phyloP scores from a whole-genome alignment of 2,888 invertebrate genomes.

The Stramonita haemastoma region DNA sequence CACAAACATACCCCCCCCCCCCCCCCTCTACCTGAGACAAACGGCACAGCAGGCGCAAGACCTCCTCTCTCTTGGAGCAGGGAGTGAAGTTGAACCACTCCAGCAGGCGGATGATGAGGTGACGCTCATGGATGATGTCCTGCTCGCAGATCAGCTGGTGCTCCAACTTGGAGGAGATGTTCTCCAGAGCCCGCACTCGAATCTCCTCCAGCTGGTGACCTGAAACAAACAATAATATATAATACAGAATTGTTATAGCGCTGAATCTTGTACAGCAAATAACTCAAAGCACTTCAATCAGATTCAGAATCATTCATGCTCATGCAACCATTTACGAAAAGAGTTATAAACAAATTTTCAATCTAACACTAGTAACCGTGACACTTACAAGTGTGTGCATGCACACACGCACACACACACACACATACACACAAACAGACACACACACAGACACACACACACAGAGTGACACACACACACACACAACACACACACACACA shows the following conservation, averaged over 20 bases:
- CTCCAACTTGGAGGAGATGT: constrained; percentile 74
- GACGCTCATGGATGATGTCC: constrained; percentile 75
- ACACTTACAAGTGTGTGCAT: too few species aligned
- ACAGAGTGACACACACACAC: too few species aligned
- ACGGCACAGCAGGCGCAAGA: constrained; percentile 66
- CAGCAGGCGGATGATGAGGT: constrained; percentile 73
- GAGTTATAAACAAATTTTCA: too few species aligned
- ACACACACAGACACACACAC: too few species aligned
- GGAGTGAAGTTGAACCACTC: constrained; percentile 77
- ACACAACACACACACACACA: background rate
- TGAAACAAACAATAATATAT: constrained; percentile 48
- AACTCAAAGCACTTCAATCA: too few species aligned
- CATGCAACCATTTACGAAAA: too few species aligned
- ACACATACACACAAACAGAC: too few species aligned
- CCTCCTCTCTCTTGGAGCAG: constrained; percentile 66
- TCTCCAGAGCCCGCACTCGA: constrained; percentile 73
- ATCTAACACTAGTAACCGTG: too few species aligned
- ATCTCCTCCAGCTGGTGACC: constrained; percentile 76
- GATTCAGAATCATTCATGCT: too few species aligned
- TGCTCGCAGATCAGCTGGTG: constrained; percentile 74
- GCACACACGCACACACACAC: too few species aligned
- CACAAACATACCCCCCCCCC: background rate
- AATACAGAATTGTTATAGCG: too few species aligned
- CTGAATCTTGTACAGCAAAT: too few species aligned
- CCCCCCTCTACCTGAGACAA: constrained; percentile 67